Percentiles rank a stretch among this genome's conserved stretches.
These are phyloP conservation scores for Huso huso DNA, from an alignment of 2,797 vertebrate genomes.

Conservation along the genomic window DNA sequence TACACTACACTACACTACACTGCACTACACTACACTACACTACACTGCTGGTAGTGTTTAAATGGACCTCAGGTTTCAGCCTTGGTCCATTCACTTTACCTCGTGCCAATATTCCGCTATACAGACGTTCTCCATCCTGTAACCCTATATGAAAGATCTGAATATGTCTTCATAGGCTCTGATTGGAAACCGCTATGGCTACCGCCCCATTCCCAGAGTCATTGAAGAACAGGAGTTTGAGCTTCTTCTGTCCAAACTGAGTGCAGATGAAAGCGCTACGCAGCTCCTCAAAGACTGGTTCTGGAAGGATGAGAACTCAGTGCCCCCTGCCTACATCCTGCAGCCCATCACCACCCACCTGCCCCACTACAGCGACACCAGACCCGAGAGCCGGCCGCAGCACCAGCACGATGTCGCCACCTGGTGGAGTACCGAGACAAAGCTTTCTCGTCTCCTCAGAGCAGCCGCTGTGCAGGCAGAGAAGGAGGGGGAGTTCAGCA, in stretches of 20 bases:
- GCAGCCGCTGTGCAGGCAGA: conserved; percentile 48
- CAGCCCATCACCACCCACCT: conserved; percentile 58
- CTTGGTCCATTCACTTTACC: background rate
- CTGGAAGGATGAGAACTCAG: conserved; percentile 53
- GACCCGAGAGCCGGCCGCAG: conserved; percentile 33
- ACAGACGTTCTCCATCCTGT: background rate
- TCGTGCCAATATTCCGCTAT: background rate
- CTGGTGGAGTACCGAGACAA: conserved; percentile 44
- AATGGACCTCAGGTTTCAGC: background rate
- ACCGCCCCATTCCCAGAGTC: conserved; percentile 47
- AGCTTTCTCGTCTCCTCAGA: conserved; percentile 46
- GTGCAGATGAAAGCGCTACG: conserved; percentile 38
- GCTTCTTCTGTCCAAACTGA: conserved; percentile 49
- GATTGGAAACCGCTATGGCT: conserved; percentile 64
- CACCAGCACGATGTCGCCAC: conserved; percentile 28
- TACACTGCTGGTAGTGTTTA: background rate
- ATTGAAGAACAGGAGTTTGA: conserved; percentile 62
- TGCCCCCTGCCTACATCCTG: conserved; percentile 66
- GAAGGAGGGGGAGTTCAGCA: conserved; percentile 47
- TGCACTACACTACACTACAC: background rate
- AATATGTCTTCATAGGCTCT: conserved; percentile 49
- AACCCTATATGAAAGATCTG: no score
- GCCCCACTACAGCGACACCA: conserved; percentile 43
- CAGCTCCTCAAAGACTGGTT: conserved; percentile 56
- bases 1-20: conserved; percentile 1